These are phyloP conservation scores for Poliocrania exsul DNA, from an alignment of 2,797 vertebrate genomes.

Conservation along the genomic window DNA sequence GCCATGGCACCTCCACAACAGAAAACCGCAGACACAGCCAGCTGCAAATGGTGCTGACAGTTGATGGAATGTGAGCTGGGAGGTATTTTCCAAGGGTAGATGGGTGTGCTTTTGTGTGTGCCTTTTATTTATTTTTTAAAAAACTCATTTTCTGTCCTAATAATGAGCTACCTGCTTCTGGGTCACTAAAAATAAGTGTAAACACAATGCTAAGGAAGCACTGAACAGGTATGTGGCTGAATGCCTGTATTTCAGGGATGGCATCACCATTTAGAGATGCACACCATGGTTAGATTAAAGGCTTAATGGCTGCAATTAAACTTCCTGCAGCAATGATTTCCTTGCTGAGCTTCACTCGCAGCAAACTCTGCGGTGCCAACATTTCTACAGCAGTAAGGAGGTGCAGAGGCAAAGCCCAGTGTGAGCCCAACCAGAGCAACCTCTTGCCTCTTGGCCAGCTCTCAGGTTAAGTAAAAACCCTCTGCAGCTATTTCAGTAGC, in stretches of 20 bases:
- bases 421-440: background rate
- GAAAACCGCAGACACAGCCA: background rate
- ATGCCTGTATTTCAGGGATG: background rate
- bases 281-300: background rate
- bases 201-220: background rate
- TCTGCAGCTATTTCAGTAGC: background rate
- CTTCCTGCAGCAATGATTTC: background rate
- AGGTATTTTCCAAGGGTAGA: background rate
- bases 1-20: background rate
- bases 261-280: background rate
- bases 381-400: background rate
- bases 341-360: background rate
- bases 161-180: background rate
- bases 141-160: background rate
- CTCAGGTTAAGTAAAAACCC: background rate
- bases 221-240: background rate
- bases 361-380: background rate
- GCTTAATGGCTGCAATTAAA: slow-evolving; percentile 13
- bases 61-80: accelerated
- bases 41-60: accelerated
- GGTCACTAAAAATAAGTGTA: background rate
- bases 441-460: background rate
- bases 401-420: background rate
- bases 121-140: background rate
- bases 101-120: background rate